Evolutionary conservation across 2,888 invertebrate species (phyloP), one percentile per base, ranked within the genome.

Genomic region (Tipula confusa): DNA sequence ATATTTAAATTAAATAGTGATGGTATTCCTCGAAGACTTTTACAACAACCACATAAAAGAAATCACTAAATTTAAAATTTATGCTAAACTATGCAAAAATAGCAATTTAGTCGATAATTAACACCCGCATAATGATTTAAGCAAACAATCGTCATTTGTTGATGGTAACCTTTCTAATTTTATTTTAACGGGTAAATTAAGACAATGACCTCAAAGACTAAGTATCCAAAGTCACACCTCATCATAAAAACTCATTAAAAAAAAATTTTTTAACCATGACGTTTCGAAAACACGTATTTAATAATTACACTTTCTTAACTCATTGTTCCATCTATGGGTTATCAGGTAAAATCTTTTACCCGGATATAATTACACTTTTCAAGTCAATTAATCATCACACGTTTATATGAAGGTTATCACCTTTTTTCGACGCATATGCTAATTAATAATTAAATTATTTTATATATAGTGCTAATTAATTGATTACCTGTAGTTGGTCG

Each of bases 401-500:
- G n/a, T 43, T 43, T 43, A 15, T 18, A 15, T 15, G 43, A 43
- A 43, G 43, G 43, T 43, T 43, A n/a, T n/a, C 15, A 43, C n/a
- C 5, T 43, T 4, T 43, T 15, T 43, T 43, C 2, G 15, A 15
- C 43, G 38, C 13, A n/a, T 38, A 13, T 38, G 38, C 13, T 43
- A 43, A 43, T 43, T n/a, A 7, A 6, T 43, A 1, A 48, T 18
- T 64, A 64, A 43, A 5, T 3, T 33, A 11, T 33, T 1, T 6
- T 33, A 33, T 3, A 33, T 2, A 33, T 9, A 33, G 11, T 1
- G 33, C 0, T 33, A 1, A 33, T 33, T 2, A 33, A 1, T 43
- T 24, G 64, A 18, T 24, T 80, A 80, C 95, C 92, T 93, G 92
- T 9, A 97, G 90, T 85, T 94, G 93, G 83, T 92, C 91, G 87